Base-by-base conservation (phyloP, 2,888 invertebrate genomes). In the Hedya salicella region DNA sequence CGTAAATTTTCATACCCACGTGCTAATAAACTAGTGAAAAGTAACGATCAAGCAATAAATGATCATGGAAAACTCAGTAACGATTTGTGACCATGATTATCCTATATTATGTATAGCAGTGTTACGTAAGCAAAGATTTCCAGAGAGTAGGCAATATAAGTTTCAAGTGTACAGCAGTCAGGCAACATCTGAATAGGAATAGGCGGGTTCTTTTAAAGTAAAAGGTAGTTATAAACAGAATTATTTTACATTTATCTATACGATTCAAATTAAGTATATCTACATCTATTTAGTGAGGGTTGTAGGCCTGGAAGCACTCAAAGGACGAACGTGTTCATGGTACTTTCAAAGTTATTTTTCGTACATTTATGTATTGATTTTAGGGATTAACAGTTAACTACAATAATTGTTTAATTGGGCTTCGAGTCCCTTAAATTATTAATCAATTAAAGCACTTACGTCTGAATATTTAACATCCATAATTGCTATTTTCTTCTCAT, bases 401-500 rank as follows among this genome's bases (percentile, higher is more conserved):
- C n/a, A n/a, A n/a, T n/a, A n/a, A n/a, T n/a, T n/a, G n/a, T n/a
- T n/a, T n/a, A n/a, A n/a, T n/a, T n/a, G n/a, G n/a, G n/a, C n/a
- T n/a, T n/a, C n/a, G n/a, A n/a, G n/a, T n/a, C n/a, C n/a, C 11
- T 9, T 36, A 11, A 36, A 36, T 8, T 6, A 21, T n/a, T 21
- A n/a, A 25, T 19, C n/a, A 4, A 17, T 36, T 3, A 21, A 50
- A 39, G 21, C 32, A 91, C 91, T 91, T 73, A 91, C 91, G 65
- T 90, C 88, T 46, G 82, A 71, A 72, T 82, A 81, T 74, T 81
- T 85, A 32, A 81, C 77, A 74, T 91, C 91, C 86, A 88, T 84
- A 44, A 78, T 70, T 40, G 85, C 78, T 67, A 82, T 81, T 71
- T 80, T 85, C 32, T 85, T 80, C 62, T 86, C 85, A 48, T 85